Evolutionary conservation across 2,888 invertebrate species (phyloP), one percentile per base, ranked within the genome.

Genomic region (Clistopyga incitator): DNA sequence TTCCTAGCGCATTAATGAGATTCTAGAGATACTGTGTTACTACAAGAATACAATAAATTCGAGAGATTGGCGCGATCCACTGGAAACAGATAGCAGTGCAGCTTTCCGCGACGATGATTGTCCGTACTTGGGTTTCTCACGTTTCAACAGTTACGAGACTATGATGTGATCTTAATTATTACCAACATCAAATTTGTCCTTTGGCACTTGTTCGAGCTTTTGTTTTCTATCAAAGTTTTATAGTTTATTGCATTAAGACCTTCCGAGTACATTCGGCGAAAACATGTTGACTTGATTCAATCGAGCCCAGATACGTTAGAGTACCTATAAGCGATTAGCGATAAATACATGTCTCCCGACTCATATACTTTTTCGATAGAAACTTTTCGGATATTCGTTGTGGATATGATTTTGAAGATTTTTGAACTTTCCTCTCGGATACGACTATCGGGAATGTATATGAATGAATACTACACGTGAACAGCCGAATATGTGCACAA

Each of bases 1-100:
- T 86, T 93, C 93, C 93, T 93, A 93, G 93, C 93, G 92, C 88
- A 93, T 92, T 90, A 92, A 92, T 88, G 88, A 91, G 80, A 89
- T 92, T 84, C 80, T 92, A 88, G 89, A 90, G 78, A 89, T 92
- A 86, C 85, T 92, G 54, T 90, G 87, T 89, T 92, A 91, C 86
- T 90, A 89, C 78, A 88, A 89, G 77, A 89, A 88, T 83, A 88
- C 88, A 72, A 87, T 90, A 82, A 88, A 88, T 77, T 85, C 89
- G 74, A 88, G 86, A 74, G 82, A 87, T 74, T 88, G 87, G 87
- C 86, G 86, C 68, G 80, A 89, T 79, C 84, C 87, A 75, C 85
- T 87, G 76, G 85, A 87, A 72, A 84, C 59, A 54, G 79, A 79
- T 81, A 61, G 83, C 74, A 75, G 80, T 42, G 78, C 78, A 83